These are phyloP conservation scores for Euthynnus affinis DNA, from an alignment of 2,797 vertebrate genomes.

Conservation along the genomic window DNA sequence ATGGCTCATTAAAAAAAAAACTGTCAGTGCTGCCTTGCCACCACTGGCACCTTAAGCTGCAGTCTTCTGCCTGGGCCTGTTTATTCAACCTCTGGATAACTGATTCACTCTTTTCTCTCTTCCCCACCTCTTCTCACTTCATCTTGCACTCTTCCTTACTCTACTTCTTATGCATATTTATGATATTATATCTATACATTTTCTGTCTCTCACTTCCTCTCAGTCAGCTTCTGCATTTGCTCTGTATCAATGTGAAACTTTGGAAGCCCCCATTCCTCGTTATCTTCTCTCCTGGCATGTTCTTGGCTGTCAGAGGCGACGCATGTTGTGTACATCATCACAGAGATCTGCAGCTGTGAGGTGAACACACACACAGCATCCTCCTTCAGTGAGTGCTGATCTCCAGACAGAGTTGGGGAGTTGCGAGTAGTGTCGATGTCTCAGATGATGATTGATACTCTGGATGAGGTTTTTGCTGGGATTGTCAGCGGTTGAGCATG, in stretches of 20 bases:
- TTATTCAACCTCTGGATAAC: constrained; percentile 64
- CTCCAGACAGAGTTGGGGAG: constrained; percentile 25
- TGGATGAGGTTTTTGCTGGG: constrained; percentile 50
- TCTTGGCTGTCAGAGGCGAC: constrained; percentile 26
- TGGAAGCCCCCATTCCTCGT: background rate
- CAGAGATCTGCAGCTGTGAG: constrained; percentile 42
- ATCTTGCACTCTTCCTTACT: constrained; percentile 27
- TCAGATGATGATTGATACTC: constrained; percentile 63
- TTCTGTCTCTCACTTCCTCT: background rate
- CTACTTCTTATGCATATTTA: constrained; percentile 13
- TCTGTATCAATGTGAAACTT: background rate
- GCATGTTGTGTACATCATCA: constrained; percentile 27
- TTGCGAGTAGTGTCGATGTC: constrained; percentile 29
- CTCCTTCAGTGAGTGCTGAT: constrained; percentile 38
- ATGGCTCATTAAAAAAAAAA: constrained; percentile 77
- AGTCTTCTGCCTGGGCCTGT: constrained; percentile 62
- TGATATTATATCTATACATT: constrained; percentile 15
- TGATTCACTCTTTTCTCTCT: constrained; percentile 52
- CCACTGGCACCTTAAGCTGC: constrained; percentile 60
- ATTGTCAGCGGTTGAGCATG: constrained; percentile 60
- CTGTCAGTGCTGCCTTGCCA: constrained; percentile 71
- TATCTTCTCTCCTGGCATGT: constrained; percentile 4
- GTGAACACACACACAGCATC: constrained; percentile 35
- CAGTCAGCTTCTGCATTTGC: background rate
- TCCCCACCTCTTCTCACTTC: constrained; percentile 17